Base-by-base conservation (phyloP, 2,113 vertebrate genomes). In the Xiphophorus hellerii region DNA sequence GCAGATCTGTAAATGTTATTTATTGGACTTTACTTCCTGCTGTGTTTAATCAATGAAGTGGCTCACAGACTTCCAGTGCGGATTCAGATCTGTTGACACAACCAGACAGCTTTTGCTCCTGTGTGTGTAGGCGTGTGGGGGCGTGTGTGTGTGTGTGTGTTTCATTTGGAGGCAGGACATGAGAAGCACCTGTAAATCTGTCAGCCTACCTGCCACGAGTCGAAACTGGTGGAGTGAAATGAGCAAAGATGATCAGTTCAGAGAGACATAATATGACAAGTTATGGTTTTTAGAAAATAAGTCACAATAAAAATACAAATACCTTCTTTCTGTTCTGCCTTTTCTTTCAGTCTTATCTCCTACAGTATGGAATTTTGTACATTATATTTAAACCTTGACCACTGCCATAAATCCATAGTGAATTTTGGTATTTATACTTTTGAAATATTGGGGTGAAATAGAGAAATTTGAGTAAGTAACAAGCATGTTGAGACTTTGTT, bases 31-130 rank as follows among this genome's bases (percentile, higher is more conserved):
- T 77, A 58, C 86, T 88, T 93, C 89, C 84, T 88, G 88, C 84
- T 74, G 33, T 71, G 83, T 91, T 89, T 89, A 89, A 92, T 93
- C 89, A 91, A 91, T 90, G 84, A 88, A 90, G 86, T 87, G 88
- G 83, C 81, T 88, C 72, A 60, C 27, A 51, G 74, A 80, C 69
- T 20, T 7, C 71, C 69, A 17, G 74, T 76, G 77, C 74, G 77
- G 85, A 79, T 88, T 84, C 74, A 84, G 85, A 90, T 76, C 72
- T 88, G 87, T 90, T 86, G 90, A 91, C 87, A 85, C 85, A 73
- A 82, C 69, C 78, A 82, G 85, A 44, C 71, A 44, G 80, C 69
- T 69, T 63, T 68, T 28, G 83, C 70, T 15, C 35, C 30, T 58
- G 17, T 51, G 48, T 72, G 68, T 71, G 69, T 14, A 22, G 13